Evolutionary conservation across 2,113 vertebrate genomes (phyloP), one percentile per base, ranked within the genome.

Genomic region (Crypturellus undulatus): DNA sequence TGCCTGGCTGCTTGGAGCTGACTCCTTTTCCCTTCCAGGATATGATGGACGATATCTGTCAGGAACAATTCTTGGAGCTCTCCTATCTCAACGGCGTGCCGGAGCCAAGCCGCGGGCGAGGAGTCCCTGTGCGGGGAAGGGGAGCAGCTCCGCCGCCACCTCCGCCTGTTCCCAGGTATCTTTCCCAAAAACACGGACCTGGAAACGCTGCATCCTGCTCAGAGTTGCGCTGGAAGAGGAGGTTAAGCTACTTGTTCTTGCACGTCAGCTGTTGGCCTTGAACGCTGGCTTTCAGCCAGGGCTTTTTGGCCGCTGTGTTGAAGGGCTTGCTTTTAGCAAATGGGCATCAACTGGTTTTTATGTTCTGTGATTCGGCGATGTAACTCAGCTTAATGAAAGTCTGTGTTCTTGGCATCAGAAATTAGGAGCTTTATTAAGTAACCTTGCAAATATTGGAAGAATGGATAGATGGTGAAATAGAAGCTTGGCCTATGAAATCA

Each of bases 21-120:
- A 78, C 51, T 79, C 30, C 56, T 9, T 70, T 51, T n/a, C 45
- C 14, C 90, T 69, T 62, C 51, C 85, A 99, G 99, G 99, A 99
- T 76, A 99, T 99, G 99, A 99, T 99, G 98, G 99, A 99, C 86
- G 99, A 99, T 79, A 98, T 99, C 96, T 99, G 99, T 93, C 98
- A 99, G 69, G 99, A 99, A 38, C 98, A 98, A 10, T 99, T 99
- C 96, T 98, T 99, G 98, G 99, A 99, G 92, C 98, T 99, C 52
- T 98, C 99, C 54, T 99, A 99, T 94, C 96, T 99, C 93, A 99
- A 99, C 45, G 99, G 99, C 42, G 98, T 98, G 7, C 99, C 99
- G 28, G 98, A 98, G 20, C 98, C 98, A 21, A 95, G 88, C 45
- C 98, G 99, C 8, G 98, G 99, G 49, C 98, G 99, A 20, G 98